phyloP scores from a whole-genome alignment of 2,113 vertebrate genomes.

The Mastomys natalensis region DNA sequence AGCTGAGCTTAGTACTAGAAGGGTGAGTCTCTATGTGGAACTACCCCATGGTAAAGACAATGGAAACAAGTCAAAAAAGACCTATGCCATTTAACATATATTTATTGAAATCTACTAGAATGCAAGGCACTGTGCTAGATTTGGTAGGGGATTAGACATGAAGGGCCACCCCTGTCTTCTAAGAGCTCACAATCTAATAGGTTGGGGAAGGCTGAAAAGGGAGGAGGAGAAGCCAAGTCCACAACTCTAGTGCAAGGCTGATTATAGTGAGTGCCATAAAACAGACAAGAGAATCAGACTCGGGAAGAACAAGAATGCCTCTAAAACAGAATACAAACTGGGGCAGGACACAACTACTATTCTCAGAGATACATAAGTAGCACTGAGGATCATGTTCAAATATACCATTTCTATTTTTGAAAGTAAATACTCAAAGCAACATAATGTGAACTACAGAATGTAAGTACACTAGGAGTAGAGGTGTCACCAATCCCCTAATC shows the following conservation, averaged over 20 bases:
- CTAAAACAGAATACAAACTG: neutral
- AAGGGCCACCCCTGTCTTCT: constrained; percentile 74
- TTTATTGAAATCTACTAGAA: constrained; percentile 80
- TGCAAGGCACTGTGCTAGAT: constrained; percentile 83
- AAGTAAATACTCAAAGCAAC: constrained; percentile 44
- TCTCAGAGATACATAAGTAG: neutral
- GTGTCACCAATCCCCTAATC: neutral
- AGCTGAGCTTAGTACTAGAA: neutral
- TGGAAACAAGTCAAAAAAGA: constrained; percentile 2
- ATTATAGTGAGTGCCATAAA: constrained; percentile 51
- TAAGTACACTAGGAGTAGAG: neutral
- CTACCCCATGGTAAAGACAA: neutral
- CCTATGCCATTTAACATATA: constrained; percentile 60
- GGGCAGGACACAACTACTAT: neutral
- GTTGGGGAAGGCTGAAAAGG: neutral
- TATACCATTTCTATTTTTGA: constrained; percentile 28
- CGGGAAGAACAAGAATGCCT: neutral
- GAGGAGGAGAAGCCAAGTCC: constrained; percentile 53
- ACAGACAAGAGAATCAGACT: constrained; percentile 44
- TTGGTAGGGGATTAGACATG: constrained; percentile 62
- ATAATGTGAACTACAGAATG: constrained; percentile 11
- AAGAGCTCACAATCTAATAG: constrained; percentile 77
- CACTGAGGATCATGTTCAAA: neutral
- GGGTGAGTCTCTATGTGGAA: neutral
- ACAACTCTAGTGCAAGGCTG: constrained; percentile 75